Evolutionary conservation across 2,113 vertebrate species (phyloP).

Genomic region (Actenoides lindsayi): DNA sequence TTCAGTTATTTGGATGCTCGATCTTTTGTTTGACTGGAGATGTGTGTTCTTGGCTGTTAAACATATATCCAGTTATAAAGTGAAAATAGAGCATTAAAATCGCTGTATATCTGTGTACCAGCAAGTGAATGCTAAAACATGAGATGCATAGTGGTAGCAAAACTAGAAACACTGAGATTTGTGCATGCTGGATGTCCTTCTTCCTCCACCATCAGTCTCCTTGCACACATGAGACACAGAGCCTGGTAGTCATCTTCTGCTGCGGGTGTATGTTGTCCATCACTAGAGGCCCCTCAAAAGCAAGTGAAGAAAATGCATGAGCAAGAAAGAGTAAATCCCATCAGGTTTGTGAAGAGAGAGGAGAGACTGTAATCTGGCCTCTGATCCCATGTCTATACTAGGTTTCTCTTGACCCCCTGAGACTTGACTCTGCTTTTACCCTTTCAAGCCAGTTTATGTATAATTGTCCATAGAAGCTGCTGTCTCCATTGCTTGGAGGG

Average conservation of each 20-base stretch:
- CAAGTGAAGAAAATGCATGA: not conserved
- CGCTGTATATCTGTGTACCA: not conserved
- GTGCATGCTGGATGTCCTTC: fast-evolving
- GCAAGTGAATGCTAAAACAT: not conserved
- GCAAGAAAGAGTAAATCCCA: not conserved
- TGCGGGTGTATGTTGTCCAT: fast-evolving
- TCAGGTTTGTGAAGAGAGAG: not conserved
- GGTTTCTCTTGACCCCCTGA: not conserved
- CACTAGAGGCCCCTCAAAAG: not conserved
- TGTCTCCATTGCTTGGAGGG: not conserved
- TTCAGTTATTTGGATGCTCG: not conserved
- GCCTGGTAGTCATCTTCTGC: not conserved
- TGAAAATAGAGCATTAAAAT: not conserved
- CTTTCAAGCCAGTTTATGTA: not conserved
- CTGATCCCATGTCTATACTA: not conserved
- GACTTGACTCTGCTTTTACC: not conserved
- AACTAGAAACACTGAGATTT: not conserved
- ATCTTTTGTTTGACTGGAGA: not conserved
- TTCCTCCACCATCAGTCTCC: fast-evolving
- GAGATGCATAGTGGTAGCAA: not conserved
- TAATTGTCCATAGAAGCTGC: not conserved
- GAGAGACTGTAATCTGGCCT: not conserved
- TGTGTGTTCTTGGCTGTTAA: not conserved
- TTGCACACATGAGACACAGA: not conserved
- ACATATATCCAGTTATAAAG: not conserved